Percentiles rank a stretch among this genome's conserved stretches.
Evolutionary conservation across 2,113 vertebrate species (phyloP).

Genomic region (Amphilophus citrinellus): DNA sequence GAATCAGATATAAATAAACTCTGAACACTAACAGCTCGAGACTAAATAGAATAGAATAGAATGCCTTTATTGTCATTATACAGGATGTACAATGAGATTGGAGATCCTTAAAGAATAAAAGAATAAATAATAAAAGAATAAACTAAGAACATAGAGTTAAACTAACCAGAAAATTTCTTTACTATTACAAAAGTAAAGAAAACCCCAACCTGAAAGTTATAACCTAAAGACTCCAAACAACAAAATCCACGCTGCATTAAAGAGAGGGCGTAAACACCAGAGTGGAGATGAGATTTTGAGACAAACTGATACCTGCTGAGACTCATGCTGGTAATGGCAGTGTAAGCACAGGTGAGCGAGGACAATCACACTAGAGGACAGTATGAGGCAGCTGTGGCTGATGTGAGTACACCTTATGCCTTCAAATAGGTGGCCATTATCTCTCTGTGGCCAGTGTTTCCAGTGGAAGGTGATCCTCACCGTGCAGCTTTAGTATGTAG

Average conservation of each 20-base stretch:
- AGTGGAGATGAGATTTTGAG: not conserved
- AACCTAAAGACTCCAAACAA: not conserved
- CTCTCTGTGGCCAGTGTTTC: not conserved
- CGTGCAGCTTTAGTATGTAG: fast-evolving
- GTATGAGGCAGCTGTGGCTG: not conserved
- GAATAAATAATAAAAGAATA: too few relatives aligned
- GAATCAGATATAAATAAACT: not conserved
- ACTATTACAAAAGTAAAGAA: not conserved
- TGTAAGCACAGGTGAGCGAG: not conserved
- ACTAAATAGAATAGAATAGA: too few relatives aligned
- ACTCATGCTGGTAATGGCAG: not conserved
- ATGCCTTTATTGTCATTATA: too few relatives aligned
- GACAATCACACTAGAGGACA: fast-evolving
- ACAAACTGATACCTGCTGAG: not conserved
- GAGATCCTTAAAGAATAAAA: too few relatives aligned
- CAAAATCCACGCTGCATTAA: fast-evolving
- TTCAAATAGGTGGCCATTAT: not conserved
- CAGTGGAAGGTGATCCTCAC: not conserved
- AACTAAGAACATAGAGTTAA: too few relatives aligned
- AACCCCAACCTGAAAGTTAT: not conserved
- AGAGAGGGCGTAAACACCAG: not conserved
- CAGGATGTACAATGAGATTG: too few relatives aligned
- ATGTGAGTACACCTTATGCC: not conserved
- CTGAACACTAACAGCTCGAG: too few relatives aligned
- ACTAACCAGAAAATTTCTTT: too few relatives aligned